Percentiles rank a stretch among this genome's conserved stretches.
Conservation (phyloP, 92 coral and sea anemone genomes). For the Heliopora coerulea region DNA sequence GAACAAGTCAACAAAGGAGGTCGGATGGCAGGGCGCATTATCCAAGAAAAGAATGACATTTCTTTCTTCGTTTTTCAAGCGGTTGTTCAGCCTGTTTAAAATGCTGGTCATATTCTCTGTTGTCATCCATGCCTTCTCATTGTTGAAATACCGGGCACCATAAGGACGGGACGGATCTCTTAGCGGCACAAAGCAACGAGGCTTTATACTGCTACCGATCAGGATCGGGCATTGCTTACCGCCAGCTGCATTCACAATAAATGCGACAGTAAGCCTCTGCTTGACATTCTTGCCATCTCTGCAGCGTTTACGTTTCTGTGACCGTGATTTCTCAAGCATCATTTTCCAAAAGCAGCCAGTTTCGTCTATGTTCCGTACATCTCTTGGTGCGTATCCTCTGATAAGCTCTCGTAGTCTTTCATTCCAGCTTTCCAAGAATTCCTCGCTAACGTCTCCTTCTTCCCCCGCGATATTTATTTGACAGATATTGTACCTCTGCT, state of each 20-base stretch:
- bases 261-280: slow-evolving; percentile 59
- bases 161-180: slow-evolving; percentile 53
- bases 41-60: slow-evolving; percentile 43
- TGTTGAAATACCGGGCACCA: slow-evolving; percentile 58
- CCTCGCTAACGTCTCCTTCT: slow-evolving; percentile 38
- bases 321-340: slow-evolving; percentile 53
- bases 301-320: slow-evolving; percentile 45
- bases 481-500: slow-evolving; percentile 50
- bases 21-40: slow-evolving; percentile 57
- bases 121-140: slow-evolving; percentile 61
- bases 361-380: slow-evolving; percentile 42
- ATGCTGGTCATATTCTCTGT: slow-evolving; percentile 53
- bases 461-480: slow-evolving; percentile 49
- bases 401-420: slow-evolving; percentile 31
- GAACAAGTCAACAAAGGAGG: slow-evolving; percentile 23
- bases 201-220: slow-evolving; percentile 52
- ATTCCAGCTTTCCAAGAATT: slow-evolving; percentile 34
- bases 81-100: slow-evolving; percentile 43
- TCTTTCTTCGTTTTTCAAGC: slow-evolving; percentile 41
- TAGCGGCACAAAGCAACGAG: slow-evolving; percentile 53
- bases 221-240: slow-evolving; percentile 61
- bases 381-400: slow-evolving; percentile 32
- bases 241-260: slow-evolving; percentile 69
- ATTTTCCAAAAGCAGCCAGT: slow-evolving; percentile 45
- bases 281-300: slow-evolving; percentile 41